phyloP scores from a whole-genome alignment of 2,113 vertebrate genomes.

The Nycticryphes semicollaris region DNA sequence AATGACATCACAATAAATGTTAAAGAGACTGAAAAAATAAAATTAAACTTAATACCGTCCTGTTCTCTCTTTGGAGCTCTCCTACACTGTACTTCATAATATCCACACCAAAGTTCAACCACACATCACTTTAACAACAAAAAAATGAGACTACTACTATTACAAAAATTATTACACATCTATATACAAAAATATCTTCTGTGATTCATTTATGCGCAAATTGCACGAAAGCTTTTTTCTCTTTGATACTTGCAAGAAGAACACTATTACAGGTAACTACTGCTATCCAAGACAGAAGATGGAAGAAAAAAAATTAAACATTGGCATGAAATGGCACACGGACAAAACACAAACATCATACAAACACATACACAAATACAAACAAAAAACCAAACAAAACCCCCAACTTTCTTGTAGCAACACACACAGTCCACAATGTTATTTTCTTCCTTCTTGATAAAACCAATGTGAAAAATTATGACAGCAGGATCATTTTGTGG shows the following conservation, averaged over 20 bases:
- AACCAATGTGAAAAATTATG: not conserved
- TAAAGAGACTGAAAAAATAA: not conserved
- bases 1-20: not conserved
- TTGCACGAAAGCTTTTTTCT: not conserved
- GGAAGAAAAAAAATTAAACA: not conserved
- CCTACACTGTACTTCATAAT: not conserved
- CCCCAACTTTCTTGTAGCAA: not conserved
- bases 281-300: not conserved
- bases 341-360: not conserved
- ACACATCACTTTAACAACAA: not conserved
- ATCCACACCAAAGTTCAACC: not conserved
- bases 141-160: not conserved
- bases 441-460: not conserved
- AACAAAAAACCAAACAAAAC: not conserved
- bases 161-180: not conserved
- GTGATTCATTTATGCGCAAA: not conserved
- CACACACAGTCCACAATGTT: not conserved
- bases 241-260: not conserved
- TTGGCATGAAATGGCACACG: not conserved
- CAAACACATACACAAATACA: not conserved
- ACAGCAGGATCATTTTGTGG: not conserved
- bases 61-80: not conserved
- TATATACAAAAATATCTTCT: not conserved
- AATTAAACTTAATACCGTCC: not conserved
- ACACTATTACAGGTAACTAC: not conserved